phyloP scores from a whole-genome alignment of 2,888 invertebrate genomes.

The Adelognathus sp. region DNA sequence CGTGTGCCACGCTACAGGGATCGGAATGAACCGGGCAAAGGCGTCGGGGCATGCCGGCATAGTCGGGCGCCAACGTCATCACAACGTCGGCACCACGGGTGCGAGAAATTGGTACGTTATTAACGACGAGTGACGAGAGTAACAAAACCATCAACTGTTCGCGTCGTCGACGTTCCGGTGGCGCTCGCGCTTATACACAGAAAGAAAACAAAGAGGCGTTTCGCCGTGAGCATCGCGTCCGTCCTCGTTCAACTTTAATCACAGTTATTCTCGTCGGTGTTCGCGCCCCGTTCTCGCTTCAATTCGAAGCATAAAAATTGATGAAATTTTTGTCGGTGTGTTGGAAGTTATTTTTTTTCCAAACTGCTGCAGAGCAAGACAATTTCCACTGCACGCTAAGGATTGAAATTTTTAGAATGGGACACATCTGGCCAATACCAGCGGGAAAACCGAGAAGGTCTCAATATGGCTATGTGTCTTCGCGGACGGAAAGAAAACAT shows the following conservation, averaged over 20 bases:
- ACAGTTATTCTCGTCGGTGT: background rate
- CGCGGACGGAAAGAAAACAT: too few species aligned
- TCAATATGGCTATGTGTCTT: too few species aligned
- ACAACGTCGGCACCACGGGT: conserved; percentile 19
- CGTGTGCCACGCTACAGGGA: conserved; percentile 2
- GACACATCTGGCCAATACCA: background rate
- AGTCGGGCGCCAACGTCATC: conserved; percentile 14
- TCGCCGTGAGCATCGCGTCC: conserved; percentile 7
- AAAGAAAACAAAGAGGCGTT: conserved; percentile 7
- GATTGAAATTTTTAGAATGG: background rate
- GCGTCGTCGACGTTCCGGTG: conserved; percentile 12
- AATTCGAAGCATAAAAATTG: background rate
- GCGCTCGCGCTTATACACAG: background rate
- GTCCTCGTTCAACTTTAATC: conserved; percentile 8
- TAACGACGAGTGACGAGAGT: conserved; percentile 39
- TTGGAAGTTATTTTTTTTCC: background rate
- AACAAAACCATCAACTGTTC: conserved; percentile 32
- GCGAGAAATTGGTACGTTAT: conserved; percentile 49
- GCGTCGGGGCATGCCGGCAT: background rate
- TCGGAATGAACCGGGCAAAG: conserved; percentile 40
- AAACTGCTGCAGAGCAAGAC: background rate
- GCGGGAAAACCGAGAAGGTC: too few species aligned
- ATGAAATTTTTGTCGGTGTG: background rate
- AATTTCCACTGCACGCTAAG: background rate
- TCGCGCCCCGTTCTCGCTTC: background rate